phyloP scores from a whole-genome alignment of 2,113 vertebrate species.

The Pedionomus torquatus region DNA sequence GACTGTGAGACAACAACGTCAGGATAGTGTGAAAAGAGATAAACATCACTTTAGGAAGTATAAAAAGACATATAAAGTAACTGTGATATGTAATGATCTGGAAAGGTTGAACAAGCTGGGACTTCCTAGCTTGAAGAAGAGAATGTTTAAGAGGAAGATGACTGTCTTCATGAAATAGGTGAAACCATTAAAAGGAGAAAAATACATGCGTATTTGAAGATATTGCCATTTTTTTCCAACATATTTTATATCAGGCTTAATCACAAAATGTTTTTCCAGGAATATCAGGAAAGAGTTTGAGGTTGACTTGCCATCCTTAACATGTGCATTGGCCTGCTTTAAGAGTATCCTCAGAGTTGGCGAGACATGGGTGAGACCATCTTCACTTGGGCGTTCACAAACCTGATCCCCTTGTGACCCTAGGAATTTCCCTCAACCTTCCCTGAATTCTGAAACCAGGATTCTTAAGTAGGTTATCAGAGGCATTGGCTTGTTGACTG shows the following conservation, averaged over 20 bases:
- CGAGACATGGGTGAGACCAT: background rate
- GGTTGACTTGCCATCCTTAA: background rate
- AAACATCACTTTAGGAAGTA: background rate
- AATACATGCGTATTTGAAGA: background rate
- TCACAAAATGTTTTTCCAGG: background rate
- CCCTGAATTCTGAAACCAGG: background rate
- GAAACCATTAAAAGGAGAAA: background rate
- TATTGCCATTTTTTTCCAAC: background rate
- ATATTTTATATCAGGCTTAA: background rate
- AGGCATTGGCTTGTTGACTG: background rate
- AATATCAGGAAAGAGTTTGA: background rate
- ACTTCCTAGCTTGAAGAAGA: background rate
- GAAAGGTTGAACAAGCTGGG: background rate
- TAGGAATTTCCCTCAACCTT: background rate
- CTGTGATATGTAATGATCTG: background rate
- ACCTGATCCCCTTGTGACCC: background rate
- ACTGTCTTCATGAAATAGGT: background rate
- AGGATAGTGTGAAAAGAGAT: background rate
- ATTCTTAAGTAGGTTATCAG: background rate
- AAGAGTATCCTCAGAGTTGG: background rate
- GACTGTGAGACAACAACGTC: background rate
- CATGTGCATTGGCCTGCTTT: fast-evolving
- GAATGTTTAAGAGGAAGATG: background rate
- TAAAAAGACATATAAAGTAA: background rate
- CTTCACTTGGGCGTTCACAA: background rate